These are phyloP conservation scores for Festucalex cinctus DNA, from an alignment of 2,113 vertebrate genomes.

Conservation along the genomic window DNA sequence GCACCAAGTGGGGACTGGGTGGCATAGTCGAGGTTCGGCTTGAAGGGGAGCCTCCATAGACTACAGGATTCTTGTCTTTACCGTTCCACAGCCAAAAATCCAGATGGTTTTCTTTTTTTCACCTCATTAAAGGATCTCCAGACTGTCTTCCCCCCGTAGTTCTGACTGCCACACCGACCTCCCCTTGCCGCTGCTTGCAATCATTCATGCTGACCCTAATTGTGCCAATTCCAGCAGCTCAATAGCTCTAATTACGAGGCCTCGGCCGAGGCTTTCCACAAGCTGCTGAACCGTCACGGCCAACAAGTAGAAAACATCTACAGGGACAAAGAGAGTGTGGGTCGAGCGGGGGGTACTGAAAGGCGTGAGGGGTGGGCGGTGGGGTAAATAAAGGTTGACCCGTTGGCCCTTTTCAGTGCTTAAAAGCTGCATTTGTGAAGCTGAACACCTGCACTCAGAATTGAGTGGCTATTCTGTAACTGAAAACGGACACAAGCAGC, in stretches of 20 bases:
- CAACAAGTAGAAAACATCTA: slow-evolving; percentile 65
- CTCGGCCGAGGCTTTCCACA: slow-evolving; percentile 73
- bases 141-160: background rate
- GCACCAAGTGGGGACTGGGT: too few relatives aligned
- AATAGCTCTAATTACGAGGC: slow-evolving; percentile 91
- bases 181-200: slow-evolving; percentile 34
- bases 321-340: background rate
- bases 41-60: background rate
- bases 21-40: background rate
- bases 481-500: background rate
- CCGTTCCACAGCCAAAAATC: background rate
- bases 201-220: slow-evolving; percentile 85
- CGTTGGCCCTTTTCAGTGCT: background rate
- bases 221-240: slow-evolving; percentile 85
- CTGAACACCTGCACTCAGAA: background rate
- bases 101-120: background rate
- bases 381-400: background rate
- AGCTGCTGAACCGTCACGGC: slow-evolving; percentile 78
- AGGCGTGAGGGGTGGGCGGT: background rate
- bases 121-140: background rate
- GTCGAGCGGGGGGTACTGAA: background rate
- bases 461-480: background rate
- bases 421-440: slow-evolving; percentile 2
- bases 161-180: background rate
- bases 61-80: background rate